phyloP scores from a whole-genome alignment of 2,888 invertebrate species.

The Drosophila leonis region DNA sequence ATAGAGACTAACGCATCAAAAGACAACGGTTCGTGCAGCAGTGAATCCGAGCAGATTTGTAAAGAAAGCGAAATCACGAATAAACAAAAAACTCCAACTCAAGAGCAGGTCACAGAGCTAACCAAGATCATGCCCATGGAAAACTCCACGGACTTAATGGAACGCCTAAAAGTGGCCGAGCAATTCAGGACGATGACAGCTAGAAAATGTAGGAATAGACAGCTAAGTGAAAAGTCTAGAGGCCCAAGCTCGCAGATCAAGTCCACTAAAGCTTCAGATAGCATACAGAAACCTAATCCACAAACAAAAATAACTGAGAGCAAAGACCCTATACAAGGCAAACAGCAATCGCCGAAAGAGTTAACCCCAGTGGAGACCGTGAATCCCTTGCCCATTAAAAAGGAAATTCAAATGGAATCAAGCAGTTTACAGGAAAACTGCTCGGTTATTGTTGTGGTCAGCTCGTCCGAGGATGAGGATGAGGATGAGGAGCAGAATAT shows the following conservation, averaged over 20 bases:
- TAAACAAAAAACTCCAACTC: not conserved
- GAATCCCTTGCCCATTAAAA: conserved; percentile 9
- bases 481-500: conserved; percentile 16
- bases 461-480: conserved; percentile 64
- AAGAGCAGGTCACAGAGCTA: not conserved
- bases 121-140: conserved; percentile 21
- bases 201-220: not conserved
- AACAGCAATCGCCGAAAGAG: not conserved
- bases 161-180: conserved; percentile 63
- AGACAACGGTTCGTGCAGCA: not conserved
- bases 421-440: too few relatives aligned
- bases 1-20: not conserved
- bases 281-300: not conserved
- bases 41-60: not conserved
- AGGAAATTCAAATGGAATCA: not conserved
- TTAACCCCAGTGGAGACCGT: not conserved
- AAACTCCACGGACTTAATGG: conserved; percentile 52
- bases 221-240: not conserved
- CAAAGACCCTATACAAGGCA: not conserved
- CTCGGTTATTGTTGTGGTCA: conserved; percentile 48
- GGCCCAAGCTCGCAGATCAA: not conserved
- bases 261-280: not conserved
- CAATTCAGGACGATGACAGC: conserved; percentile 42
- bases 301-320: not conserved
- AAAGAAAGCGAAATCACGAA: not conserved